Base-by-base conservation (phyloP, 2,888 invertebrate genomes). In the Argyresthia goedartella region DNA sequence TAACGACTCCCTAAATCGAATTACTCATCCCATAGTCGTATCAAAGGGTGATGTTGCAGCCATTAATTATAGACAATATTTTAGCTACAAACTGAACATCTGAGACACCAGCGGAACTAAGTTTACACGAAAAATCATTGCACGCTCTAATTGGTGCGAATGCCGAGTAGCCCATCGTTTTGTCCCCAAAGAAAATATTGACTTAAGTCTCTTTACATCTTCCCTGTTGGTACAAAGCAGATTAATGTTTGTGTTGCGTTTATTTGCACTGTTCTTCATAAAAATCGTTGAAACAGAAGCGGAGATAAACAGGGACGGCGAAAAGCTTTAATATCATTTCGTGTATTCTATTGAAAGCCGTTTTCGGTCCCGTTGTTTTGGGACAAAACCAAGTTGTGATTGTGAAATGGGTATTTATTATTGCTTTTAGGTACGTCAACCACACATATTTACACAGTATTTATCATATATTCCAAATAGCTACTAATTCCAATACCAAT, bases 181-280 rank as follows among this genome's bases (percentile, higher is more conserved):
- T 79, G 85, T 85, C 85, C 84, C 85, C 79, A 76, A 80, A 76
- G 69, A 79, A 66, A 86, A 86, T 80, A 85, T 85, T 85, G 74
- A 75, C 76, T 65, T 60, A 55, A 65, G 76, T 74, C 81, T 81
- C 82, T 78, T 78, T 81, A 80, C 79, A 79, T 84, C 78, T 77
- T 75, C 61, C 62, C 73, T 75, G 82, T 80, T 82, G 25, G 79
- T 81, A 77, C 81, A 76, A 79, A 81, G 78, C 76, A 84, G 86
- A 85, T 85, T 85, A 85, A 82, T 86, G 85, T 85, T 86, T 85
- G 81, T 79, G 65, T 74, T 66, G 61, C 68, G 62, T 64, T 44
- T 85, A 81, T 86, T 86, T 86, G 70, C 75, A 70, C 76, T 66
- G 77, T 76, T 76, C 80, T 81, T 85, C 82, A 86, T 86, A 85